Evolutionary conservation across 2,113 vertebrate species (phyloP).

Genomic region (Mirza zaza): DNA sequence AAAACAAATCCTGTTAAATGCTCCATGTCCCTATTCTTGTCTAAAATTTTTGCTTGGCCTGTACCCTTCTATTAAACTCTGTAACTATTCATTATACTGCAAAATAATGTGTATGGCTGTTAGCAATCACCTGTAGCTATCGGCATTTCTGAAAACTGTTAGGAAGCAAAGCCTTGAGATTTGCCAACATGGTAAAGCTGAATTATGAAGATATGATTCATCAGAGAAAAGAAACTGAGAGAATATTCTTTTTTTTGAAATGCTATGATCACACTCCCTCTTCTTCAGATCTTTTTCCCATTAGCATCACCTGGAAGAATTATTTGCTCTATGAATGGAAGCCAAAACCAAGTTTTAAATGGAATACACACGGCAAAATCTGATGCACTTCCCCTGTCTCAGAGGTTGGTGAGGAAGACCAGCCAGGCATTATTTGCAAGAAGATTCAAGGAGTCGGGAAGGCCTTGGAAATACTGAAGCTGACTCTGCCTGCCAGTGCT

Average conservation of each 20-base stretch:
- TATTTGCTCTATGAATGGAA: background rate
- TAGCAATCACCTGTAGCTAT: slow-evolving; percentile 45
- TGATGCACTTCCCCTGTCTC: background rate
- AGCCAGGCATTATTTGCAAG: background rate
- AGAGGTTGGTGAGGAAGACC: background rate
- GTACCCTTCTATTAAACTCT: slow-evolving; percentile 53
- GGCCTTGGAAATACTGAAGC: background rate
- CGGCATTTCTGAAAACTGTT: slow-evolving; percentile 6
- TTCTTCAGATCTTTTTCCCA: background rate
- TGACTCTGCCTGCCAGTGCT: background rate
- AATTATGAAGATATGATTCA: slow-evolving; percentile 38
- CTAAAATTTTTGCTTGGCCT: slow-evolving; percentile 55
- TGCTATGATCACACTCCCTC: background rate
- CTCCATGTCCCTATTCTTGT: slow-evolving; percentile 68
- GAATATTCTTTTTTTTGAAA: background rate
- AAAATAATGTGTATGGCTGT: background rate
- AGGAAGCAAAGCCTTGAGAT: slow-evolving; percentile 34
- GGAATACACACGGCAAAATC: background rate
- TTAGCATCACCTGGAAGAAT: background rate
- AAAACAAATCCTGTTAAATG: slow-evolving; percentile 82
- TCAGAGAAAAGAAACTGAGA: slow-evolving; percentile 24
- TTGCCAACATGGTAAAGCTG: background rate
- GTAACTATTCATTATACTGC: slow-evolving; percentile 8
- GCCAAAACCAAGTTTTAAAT: slow-evolving; percentile 8
- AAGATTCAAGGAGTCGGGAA: background rate